A percentile compares a stretch with the other conserved stretches of the same genome.
These are phyloP conservation scores for Rhinogobius similis DNA, from an alignment of 2,113 vertebrate genomes.

Conservation along the genomic window DNA sequence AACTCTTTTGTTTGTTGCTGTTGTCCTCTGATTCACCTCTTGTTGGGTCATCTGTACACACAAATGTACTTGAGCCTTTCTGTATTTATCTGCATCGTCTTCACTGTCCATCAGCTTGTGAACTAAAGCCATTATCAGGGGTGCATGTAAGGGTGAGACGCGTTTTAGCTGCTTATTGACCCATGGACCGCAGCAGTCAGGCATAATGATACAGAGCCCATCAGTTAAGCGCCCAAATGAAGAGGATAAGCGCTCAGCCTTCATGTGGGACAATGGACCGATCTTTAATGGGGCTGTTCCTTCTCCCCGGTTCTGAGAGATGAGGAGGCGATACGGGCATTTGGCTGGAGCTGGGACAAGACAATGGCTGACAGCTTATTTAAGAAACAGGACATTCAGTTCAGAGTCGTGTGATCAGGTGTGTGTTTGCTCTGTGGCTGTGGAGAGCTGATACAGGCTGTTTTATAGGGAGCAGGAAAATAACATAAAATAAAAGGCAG, in stretches of 20 bases:
- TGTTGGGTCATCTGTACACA: constrained; percentile 21
- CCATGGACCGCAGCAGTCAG: constrained; percentile 6
- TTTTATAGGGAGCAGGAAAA: constrained; percentile 62
- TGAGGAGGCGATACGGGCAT: constrained; percentile 35
- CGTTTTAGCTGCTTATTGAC: constrained; percentile 60
- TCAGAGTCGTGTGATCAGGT: constrained; percentile 8
- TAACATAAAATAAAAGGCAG: constrained; percentile 18
- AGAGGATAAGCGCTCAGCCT: constrained; percentile 58
- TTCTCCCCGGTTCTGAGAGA: constrained; percentile 42
- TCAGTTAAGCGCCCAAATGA: constrained; percentile 57
- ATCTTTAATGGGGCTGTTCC: constrained; percentile 50
- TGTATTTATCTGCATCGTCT: constrained; percentile 26
- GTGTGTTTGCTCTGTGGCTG: constrained; percentile 57
- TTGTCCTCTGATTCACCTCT: constrained; percentile 10
- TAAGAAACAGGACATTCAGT: constrained; percentile 48
- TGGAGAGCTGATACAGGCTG: constrained; percentile 59
- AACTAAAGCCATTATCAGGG: constrained; percentile 60
- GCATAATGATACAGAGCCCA: constrained; percentile 29
- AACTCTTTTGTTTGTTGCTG: constrained; percentile 5
- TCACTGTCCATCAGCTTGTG: constrained; percentile 37
- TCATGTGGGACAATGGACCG: constrained; percentile 43
- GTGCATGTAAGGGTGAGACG: constrained; percentile 62
- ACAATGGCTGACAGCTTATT: constrained; percentile 65
- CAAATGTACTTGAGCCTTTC: constrained; percentile 43
- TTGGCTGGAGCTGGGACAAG: constrained; percentile 55